Evolutionary conservation across 2,113 vertebrate genomes (phyloP).

Genomic region (Heliornis fulica): DNA sequence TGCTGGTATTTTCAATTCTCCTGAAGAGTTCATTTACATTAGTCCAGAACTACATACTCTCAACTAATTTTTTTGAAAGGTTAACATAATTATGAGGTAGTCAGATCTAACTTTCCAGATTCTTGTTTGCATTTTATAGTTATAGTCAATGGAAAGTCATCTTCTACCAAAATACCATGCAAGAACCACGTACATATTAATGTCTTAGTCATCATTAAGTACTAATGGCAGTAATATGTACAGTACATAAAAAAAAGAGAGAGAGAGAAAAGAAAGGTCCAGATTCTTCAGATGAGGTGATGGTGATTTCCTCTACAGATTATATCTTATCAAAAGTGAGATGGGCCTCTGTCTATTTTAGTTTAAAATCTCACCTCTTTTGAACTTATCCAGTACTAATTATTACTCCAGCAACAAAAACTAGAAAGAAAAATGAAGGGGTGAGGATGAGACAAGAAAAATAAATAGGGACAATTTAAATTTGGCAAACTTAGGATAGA

Average conservation of each 20-base stretch:
- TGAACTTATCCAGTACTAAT: neutral
- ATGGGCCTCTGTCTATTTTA: neutral
- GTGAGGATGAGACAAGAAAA: accelerated
- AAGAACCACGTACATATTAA: too few species aligned
- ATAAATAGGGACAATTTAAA: neutral
- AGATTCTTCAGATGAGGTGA: neutral
- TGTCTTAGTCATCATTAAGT: neutral
- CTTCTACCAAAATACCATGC: neutral
- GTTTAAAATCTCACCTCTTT: neutral
- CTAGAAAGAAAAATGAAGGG: neutral
- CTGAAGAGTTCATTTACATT: neutral
- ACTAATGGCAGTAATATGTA: neutral
- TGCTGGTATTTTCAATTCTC: neutral
- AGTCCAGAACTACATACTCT: neutral
- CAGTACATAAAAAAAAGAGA: neutral
- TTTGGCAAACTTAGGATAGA: neutral
- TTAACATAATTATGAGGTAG: neutral
- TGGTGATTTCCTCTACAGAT: neutral
- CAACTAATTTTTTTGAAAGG: neutral
- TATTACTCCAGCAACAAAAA: neutral
- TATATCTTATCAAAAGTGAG: neutral
- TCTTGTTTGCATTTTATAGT: neutral
- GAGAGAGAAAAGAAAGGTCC: neutral
- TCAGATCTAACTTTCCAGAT: neutral
- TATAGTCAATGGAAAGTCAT: neutral